A percentile compares a stretch with the other conserved stretches of the same genome.
These are phyloP conservation scores for Verasper variegatus DNA, from an alignment of 2,113 vertebrate species.

Conservation along the genomic window DNA sequence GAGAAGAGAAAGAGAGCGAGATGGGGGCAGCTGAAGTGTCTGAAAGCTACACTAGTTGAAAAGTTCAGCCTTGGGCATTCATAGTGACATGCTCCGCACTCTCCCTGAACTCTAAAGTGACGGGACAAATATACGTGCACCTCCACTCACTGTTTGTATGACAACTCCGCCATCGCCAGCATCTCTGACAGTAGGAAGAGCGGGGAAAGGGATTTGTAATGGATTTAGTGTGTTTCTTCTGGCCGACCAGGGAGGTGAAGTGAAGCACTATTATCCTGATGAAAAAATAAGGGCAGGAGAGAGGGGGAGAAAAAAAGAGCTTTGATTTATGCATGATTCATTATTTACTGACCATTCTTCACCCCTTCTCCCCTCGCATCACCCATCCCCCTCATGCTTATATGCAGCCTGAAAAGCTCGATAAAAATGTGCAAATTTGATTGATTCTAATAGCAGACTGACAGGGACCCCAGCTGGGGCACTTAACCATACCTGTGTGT, in stretches of 20 bases:
- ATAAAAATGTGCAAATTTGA: slow-evolving; percentile 84
- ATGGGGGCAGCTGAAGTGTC: slow-evolving; percentile 27
- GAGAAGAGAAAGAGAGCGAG: slow-evolving; percentile 24
- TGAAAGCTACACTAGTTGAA: slow-evolving; percentile 36
- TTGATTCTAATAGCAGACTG: slow-evolving; percentile 83
- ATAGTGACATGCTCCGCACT: slow-evolving; percentile 11
- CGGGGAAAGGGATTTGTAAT: slow-evolving; percentile 6
- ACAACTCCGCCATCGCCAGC: not conserved
- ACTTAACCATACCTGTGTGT: slow-evolving; percentile 55
- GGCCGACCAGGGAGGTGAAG: slow-evolving; percentile 43
- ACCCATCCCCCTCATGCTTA: slow-evolving; percentile 43
- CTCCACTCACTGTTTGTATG: not conserved
- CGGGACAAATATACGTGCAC: not conserved
- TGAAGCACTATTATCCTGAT: slow-evolving; percentile 69
- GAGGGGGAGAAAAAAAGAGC: slow-evolving; percentile 24
- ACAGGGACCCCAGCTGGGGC: slow-evolving; percentile 81
- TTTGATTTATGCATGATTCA: slow-evolving; percentile 83
- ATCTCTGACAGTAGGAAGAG: not conserved
- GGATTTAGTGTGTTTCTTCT: slow-evolving; percentile 46
- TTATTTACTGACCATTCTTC: slow-evolving; percentile 81
- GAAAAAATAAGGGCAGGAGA: slow-evolving; percentile 47
- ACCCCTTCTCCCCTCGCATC: slow-evolving; percentile 19
- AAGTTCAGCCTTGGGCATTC: slow-evolving; percentile 55
- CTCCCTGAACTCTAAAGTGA: slow-evolving; percentile 37
- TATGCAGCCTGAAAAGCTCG: slow-evolving; percentile 73